phyloP scores from a whole-genome alignment of 2,888 invertebrate genomes.

The Epirrhoe alternata region DNA sequence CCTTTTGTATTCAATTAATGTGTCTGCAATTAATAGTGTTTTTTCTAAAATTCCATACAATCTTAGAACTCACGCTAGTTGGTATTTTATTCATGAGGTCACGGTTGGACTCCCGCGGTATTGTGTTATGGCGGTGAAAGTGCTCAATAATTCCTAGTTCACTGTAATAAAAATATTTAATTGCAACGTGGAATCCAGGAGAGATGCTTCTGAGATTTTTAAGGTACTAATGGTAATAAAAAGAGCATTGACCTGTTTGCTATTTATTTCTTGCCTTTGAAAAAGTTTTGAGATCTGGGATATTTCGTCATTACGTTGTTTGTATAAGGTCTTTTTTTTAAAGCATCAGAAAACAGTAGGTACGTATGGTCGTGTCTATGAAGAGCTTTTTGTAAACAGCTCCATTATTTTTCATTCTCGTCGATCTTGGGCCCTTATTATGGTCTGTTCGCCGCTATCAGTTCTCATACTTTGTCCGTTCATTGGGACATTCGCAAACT shows the following conservation, averaged over 20 bases:
- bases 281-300: background rate
- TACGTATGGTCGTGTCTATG: no score
- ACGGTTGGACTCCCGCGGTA: constrained; percentile 56
- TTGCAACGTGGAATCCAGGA: constrained; percentile 35
- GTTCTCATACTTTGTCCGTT: no score
- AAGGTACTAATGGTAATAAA: constrained; percentile 23
- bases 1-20: constrained; percentile 3
- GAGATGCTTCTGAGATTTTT: constrained; percentile 28
- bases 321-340: no score
- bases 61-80: constrained; percentile 50
- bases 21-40: constrained; percentile 17
- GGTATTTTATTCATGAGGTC: constrained; percentile 65
- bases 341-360: no score
- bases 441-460: no score
- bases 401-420: no score
- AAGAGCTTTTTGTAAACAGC: no score
- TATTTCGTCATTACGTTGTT: no score
- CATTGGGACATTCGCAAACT: no score
- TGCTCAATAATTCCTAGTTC: constrained; percentile 40
- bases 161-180: constrained; percentile 50
- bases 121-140: constrained; percentile 49
- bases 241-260: constrained; percentile 30
- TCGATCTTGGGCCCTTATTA: no score
- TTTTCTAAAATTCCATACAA: constrained; percentile 58
- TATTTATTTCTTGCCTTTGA: background rate